phyloP scores from a whole-genome alignment of 2,888 invertebrate species.

The Netelia fuscicornis region DNA sequence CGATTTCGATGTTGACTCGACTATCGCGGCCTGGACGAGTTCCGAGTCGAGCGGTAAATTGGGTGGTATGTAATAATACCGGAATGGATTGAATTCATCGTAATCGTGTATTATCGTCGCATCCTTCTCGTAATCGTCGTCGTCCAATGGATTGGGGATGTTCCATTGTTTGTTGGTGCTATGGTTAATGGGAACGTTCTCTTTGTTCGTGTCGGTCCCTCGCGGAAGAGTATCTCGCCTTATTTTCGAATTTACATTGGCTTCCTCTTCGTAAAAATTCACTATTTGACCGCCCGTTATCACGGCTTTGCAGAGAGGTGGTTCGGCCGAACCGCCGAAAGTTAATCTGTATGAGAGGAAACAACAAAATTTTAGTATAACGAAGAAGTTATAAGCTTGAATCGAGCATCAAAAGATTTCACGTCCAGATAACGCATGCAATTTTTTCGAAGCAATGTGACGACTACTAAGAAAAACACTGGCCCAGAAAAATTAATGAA shows the following conservation, averaged over 20 bases:
- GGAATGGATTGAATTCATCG: slow-evolving; percentile 86
- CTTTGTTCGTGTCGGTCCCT: slow-evolving; percentile 53
- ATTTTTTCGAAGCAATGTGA: neutral
- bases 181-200: slow-evolving; percentile 59
- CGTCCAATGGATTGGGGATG: slow-evolving; percentile 38
- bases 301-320: slow-evolving; percentile 58
- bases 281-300: slow-evolving; percentile 51
- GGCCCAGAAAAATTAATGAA: neutral
- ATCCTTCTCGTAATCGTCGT: slow-evolving; percentile 54
- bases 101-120: slow-evolving; percentile 75
- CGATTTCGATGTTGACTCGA: slow-evolving; percentile 46
- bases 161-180: slow-evolving; percentile 48
- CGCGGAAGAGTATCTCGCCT: slow-evolving; percentile 19
- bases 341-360: slow-evolving; percentile 63
- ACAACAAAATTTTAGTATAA: neutral
- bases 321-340: slow-evolving; percentile 64
- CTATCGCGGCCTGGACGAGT: slow-evolving; percentile 80
- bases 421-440: neutral
- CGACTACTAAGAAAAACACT: neutral
- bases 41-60: slow-evolving; percentile 85
- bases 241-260: slow-evolving; percentile 24
- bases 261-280: slow-evolving; percentile 61
- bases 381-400: slow-evolving; percentile 7
- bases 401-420: neutral
- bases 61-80: slow-evolving; percentile 87